Evolutionary conservation across 2,113 vertebrate species (phyloP).

Genomic region (Cyprinus carpio): DNA sequence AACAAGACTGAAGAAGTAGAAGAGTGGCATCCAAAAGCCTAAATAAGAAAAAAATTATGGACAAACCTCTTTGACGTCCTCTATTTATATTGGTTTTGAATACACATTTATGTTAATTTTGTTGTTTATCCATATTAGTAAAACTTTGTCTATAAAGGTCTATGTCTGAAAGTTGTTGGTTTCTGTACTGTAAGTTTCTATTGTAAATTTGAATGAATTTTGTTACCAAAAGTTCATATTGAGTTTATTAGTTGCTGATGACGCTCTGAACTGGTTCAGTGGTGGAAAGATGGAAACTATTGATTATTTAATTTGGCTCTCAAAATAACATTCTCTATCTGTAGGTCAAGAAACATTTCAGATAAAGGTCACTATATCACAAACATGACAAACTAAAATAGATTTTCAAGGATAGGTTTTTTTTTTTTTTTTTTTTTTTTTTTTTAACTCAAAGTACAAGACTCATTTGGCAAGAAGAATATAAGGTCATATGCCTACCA

Average conservation of each 20-base stretch:
- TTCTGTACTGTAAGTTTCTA: too few relatives aligned
- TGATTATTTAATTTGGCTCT: conserved; percentile 63
- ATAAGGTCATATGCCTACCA: not conserved
- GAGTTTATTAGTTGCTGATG: not conserved
- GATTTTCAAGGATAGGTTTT: conserved; percentile 16
- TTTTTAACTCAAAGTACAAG: not conserved
- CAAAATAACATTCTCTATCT: conserved; percentile 68
- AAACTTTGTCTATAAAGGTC: too few relatives aligned
- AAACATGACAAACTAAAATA: conserved; percentile 50
- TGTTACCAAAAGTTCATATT: too few relatives aligned
- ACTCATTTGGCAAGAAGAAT: not conserved
- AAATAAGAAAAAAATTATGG: too few relatives aligned
- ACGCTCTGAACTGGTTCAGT: conserved; percentile 35
- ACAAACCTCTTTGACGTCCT: too few relatives aligned
- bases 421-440: not conserved
- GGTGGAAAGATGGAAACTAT: conserved; percentile 54
- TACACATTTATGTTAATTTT: too few relatives aligned
- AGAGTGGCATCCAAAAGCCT: too few relatives aligned
- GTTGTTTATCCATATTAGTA: too few relatives aligned
- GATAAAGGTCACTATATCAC: conserved; percentile 53
- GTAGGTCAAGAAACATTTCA: conserved; percentile 50
- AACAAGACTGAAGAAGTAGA: too few relatives aligned
- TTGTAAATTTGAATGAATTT: too few relatives aligned
- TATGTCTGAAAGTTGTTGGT: too few relatives aligned
- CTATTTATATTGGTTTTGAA: too few relatives aligned